Conservation (phyloP, 2,888 invertebrate genomes). For the Entomobrya multifasciata region DNA sequence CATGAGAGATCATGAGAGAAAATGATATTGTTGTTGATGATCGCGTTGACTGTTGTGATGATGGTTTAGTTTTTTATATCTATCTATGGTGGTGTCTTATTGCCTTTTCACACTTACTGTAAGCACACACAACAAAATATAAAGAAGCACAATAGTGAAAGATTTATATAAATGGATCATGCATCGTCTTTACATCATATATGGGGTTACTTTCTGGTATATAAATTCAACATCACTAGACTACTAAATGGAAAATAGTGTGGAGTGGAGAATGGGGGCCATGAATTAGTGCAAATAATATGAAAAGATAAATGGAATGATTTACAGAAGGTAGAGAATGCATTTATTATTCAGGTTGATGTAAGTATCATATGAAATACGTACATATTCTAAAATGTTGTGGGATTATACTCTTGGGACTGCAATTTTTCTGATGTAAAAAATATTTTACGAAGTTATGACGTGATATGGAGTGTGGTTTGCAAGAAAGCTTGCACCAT, state of each 20-base stretch:
- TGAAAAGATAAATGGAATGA: background rate
- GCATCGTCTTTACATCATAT: slow-evolving; percentile 20
- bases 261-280: background rate
- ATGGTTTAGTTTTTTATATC: slow-evolving; percentile 57
- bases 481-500: slow-evolving; percentile 19
- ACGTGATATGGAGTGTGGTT: background rate
- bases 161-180: slow-evolving; percentile 42
- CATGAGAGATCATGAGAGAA: slow-evolving; percentile 58
- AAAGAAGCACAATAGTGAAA: background rate
- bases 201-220: background rate
- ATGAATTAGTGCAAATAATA: slow-evolving; percentile 52
- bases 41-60: slow-evolving; percentile 39
- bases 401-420: slow-evolving; percentile 54
- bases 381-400: slow-evolving; percentile 55
- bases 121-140: background rate
- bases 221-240: too few relatives aligned
- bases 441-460: background rate
- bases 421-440: slow-evolving; percentile 15
- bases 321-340: background rate
- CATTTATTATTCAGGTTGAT: slow-evolving; percentile 45
- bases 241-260: background rate
- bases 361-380: slow-evolving; percentile 50
- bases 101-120: background rate
- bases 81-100: slow-evolving; percentile 12
- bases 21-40: slow-evolving; percentile 64